Evolutionary conservation across 2,888 invertebrate genomes (phyloP), one percentile per base, ranked within the genome.

Genomic region (Andrena chrysosceles): DNA sequence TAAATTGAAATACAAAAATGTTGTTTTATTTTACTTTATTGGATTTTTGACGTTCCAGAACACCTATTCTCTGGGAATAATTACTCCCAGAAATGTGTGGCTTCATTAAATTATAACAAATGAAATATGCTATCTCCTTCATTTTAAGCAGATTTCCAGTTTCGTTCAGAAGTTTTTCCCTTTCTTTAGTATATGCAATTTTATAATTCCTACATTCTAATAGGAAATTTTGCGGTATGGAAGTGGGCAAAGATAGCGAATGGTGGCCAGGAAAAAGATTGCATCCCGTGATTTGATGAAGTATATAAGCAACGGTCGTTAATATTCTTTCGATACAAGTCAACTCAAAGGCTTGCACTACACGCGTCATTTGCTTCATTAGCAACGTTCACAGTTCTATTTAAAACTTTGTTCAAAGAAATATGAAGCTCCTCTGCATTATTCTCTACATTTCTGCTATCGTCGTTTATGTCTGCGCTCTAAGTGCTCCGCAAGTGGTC

Each of bases 401-500:
- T 26, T 2, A 10, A 33, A 49, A n/a, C 4, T 66, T 49, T 31
- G 6, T 49, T 69, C 29, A 0, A 54, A 16, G 54, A 20, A 71
- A 73, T 29, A 87, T 87, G 87, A 87, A 77, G 68, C n/a, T 79
- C 3, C 26, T 84, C n/a, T 42, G 13, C 13, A 63, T 56, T 13
- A 2, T 84, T 8, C 31, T 77, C 33, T 23, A 48, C 7, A 7
- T 79, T 7, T 35, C 83, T 6, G 71, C 49, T 7, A 8, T 48
- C 26, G 6, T 85, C 10, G 52, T 56, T 49, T 84, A 35, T 63
- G 73, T 26, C 7, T 74, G 59, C 5, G 69, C 78, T 0, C 48
- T 7, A 1, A 62, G 59, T n/a, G 7, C 35, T 0, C 66, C 79
- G 0, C 26, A 72, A 8, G 71, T 0, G 6, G 7, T 70, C n/a